Percentiles rank a stretch among this genome's conserved stretches.
phyloP scores from a whole-genome alignment of 1,140 invertebrate species.

The Panagrolaimus sp. region DNA sequence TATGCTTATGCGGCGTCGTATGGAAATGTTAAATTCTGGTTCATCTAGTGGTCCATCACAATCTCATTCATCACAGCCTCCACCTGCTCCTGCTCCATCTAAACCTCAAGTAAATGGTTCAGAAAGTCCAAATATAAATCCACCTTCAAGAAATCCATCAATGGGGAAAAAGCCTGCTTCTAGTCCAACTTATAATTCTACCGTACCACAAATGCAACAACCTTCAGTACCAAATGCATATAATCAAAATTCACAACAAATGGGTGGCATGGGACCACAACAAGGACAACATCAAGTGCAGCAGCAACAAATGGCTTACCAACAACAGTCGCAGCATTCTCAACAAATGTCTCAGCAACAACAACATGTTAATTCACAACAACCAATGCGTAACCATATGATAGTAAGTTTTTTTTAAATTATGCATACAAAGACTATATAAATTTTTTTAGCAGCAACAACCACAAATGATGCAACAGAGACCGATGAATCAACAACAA shows the following conservation, averaged over 20 bases:
- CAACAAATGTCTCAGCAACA: not conserved
- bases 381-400: not conserved
- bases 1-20: constrained; percentile 53
- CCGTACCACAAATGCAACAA: no score
- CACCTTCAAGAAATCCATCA: not conserved
- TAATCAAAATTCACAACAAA: no score
- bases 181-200: not conserved
- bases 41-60: no score
- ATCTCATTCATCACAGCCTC: no score
- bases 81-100: not conserved
- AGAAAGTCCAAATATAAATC: not conserved
- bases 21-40: constrained; percentile 22
- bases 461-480: constrained; percentile 19
- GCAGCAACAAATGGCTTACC: no score
- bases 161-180: constrained; percentile 6
- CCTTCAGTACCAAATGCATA: no score
- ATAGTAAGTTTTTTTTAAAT: not conserved
- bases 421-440: not conserved
- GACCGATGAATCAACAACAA: constrained; percentile 25
- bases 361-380: constrained; percentile 12
- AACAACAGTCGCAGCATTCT: constrained; percentile 12
- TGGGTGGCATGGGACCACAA: not conserved
- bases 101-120: no score
- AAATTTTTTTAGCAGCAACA: constrained; percentile 11
- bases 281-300: not conserved